Base-by-base conservation (phyloP, 2,888 invertebrate genomes). In the Drosophila helvetica region DNA sequence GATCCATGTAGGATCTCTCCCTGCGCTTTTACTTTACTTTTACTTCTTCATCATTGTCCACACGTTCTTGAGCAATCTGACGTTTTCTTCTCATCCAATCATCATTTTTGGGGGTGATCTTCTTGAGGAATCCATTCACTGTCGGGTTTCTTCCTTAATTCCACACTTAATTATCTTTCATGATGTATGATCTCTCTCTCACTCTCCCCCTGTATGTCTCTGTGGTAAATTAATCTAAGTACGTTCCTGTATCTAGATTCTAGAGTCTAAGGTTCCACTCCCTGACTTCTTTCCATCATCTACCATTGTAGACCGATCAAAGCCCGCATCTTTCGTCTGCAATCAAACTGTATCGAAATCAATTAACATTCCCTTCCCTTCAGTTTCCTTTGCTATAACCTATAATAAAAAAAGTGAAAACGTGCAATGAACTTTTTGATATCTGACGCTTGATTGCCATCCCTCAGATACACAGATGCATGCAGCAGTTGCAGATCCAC, bases 401-500 rank as follows among this genome's bases (percentile, higher is more conserved):
- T 72, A 80, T 69, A 68, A 69, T 50, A 38, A 72, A 83, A 72
- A 83, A 86, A 83, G 82, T 80, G 79, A 86, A 86, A 75, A 85
- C 83, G 86, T 80, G 80, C 81, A 82, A 82, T 77, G 86, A 83
- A 83, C 82, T 86, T 71, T 71, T 71, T 71, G 48, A 61, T 78
- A 74, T 68, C 78, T 74, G 78, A 68, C 50, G 64, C 65, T 79
- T 79, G 82, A 85, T 79, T 79, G 79, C 12, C 47, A 57, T 47
- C 52, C 70, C 68, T 63, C 73, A 74, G 64, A 60, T 59, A 59
- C 75, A 60, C 57, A 65, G 60, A 58, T 51, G 43, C 46, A 25
- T 45, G 27, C 22, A 51, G 48, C 51, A 54, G 47, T 22, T 55
- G 56, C 54, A 53, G 47, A 19, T 45, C 27, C 9, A 19, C 47